phyloP scores from a whole-genome alignment of 2,113 vertebrate genomes.

The Serinus canaria region DNA sequence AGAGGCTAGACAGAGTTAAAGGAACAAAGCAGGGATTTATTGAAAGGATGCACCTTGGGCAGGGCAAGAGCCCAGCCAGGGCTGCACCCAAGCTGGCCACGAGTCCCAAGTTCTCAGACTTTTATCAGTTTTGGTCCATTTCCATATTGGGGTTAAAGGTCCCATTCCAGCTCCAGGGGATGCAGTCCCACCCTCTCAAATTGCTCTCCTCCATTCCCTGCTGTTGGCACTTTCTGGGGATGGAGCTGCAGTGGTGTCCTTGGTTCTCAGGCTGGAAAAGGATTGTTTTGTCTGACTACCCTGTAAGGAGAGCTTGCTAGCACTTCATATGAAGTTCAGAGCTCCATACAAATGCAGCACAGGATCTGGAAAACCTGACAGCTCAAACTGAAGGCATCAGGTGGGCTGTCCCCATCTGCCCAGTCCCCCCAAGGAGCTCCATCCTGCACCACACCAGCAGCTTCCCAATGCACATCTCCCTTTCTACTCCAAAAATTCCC shows the following conservation, averaged over 20 bases:
- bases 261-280: not conserved
- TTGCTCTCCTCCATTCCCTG: not conserved
- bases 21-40: not conserved
- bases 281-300: not conserved
- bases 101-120: not conserved
- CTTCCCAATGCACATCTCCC: fast-evolving
- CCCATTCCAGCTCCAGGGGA: not conserved
- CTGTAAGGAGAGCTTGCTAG: not conserved
- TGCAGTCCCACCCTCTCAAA: not conserved
- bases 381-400: not conserved
- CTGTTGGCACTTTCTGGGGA: not conserved
- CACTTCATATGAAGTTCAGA: not conserved
- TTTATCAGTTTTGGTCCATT: not conserved
- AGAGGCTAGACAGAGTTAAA: not conserved
- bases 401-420: not conserved
- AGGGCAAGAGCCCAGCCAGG: not conserved
- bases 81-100: not conserved
- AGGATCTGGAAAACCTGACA: not conserved
- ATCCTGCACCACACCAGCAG: not conserved
- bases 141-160: not conserved
- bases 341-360: not conserved
- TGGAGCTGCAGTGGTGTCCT: not conserved
- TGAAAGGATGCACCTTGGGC: not conserved
- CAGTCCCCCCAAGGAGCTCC: fast-evolving
- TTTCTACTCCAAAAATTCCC: not conserved